Evolutionary conservation across 37 sponge, comb jelly and placozoan species (phyloP), one percentile per base, ranked within the genome.

Genomic region (Petrosia ficiformis): DNA sequence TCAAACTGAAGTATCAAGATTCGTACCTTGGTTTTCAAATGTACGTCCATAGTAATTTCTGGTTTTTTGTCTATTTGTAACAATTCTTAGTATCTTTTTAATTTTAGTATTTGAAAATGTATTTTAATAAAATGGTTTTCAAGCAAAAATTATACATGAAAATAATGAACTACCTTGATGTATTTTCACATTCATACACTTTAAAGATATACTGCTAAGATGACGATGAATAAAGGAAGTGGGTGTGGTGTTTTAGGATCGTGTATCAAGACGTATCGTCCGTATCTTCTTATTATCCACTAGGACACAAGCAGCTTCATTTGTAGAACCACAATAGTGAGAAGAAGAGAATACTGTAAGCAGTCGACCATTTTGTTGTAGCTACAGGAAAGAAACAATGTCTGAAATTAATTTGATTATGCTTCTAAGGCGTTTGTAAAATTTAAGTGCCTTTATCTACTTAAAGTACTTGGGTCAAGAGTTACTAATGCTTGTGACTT

Each of bases 281-380:
- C 97, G 59, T 57, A 96, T 92, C 80, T 96, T 96, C 74, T 75
- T 77, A 59, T 59, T 68, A 52, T 92, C 90, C 19, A 89, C 84
- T 6, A 96, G 86, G 6, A 96, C 87, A 76, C 97, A 96, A 37
- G 97, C 97, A 39, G 97, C 97, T 42, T 96, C 93, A 42, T 96
- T 96, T 30, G 82, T 89, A 11, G 88, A 86, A 6, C 97, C 97
- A 73, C 97, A 96, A 71, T 96, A 96, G 74, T 87, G 87, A 39
- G 93, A 92, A n/a, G 93, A 92, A 32, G 93, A 92, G 74, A 96
- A 96, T 37, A 96, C 97, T 24, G 97, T 96, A 28, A 96, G 88
- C 0, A 96, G 86, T 21, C 88, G 84, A n/a, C 97, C 97, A 38
- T 78, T 78, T 39, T 92, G 97, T 59, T 96, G 97, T 29, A 96